Conservation (phyloP, 2,797 vertebrate genomes). For the Diglossa cyanea region DNA sequence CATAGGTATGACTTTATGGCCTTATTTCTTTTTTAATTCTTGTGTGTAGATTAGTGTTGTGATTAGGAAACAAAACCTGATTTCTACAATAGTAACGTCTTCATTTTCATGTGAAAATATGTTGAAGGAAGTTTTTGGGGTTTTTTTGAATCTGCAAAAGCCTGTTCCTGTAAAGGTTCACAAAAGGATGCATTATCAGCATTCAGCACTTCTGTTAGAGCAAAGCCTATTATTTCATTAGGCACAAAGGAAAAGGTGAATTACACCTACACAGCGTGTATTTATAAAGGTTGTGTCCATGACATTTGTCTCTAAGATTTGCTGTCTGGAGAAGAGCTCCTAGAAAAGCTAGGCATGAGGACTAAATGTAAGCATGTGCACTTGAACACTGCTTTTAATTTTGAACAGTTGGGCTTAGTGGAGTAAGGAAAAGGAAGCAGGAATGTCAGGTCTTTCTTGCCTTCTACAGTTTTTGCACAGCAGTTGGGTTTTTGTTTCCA, state of each 20-base stretch:
- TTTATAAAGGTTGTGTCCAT: background rate
- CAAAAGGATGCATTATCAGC: background rate
- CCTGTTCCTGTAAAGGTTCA: background rate
- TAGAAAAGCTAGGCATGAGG: background rate
- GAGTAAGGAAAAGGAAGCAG: background rate
- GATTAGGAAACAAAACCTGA: background rate
- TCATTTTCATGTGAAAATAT: background rate
- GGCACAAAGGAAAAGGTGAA: background rate
- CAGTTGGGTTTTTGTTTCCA: conserved; percentile 14
- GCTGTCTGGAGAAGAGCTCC: background rate
- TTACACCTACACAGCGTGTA: background rate
- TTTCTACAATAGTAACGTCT: background rate
- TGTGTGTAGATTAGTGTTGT: background rate
- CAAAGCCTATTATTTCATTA: conserved; percentile 1
- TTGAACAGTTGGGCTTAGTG: background rate
- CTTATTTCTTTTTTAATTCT: background rate
- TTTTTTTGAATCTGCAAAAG: background rate
- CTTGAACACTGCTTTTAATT: background rate
- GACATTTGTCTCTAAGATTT: background rate
- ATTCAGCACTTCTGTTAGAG: background rate
- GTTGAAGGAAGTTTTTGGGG: background rate
- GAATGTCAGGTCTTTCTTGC: background rate
- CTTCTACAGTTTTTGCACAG: background rate
- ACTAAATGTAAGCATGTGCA: background rate
- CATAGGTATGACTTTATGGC: background rate